phyloP scores from a whole-genome alignment of 1,140 invertebrate species.

The Sycophila sp. region DNA sequence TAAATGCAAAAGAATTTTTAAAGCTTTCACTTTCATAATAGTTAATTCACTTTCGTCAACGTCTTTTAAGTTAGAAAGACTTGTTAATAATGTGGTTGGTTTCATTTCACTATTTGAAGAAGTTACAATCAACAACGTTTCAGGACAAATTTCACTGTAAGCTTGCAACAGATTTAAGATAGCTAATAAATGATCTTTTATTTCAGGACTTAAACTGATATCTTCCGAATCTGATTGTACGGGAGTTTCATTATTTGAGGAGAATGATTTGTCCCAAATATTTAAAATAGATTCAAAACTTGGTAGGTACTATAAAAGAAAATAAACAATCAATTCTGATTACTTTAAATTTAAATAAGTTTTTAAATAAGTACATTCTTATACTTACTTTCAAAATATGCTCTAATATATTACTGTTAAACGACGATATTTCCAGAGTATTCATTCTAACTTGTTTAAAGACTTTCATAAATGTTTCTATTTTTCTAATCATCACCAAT shows the following conservation, averaged over 20 bases:
- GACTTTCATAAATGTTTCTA: constrained; percentile 41
- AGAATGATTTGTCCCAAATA: constrained; percentile 63
- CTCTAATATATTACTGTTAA: constrained; percentile 45
- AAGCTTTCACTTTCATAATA: constrained; percentile 72
- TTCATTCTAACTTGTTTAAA: constrained; percentile 37
- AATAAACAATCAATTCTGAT: constrained; percentile 7
- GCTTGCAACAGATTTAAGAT: constrained; percentile 69
- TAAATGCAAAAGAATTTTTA: constrained; percentile 71
- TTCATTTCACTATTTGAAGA: constrained; percentile 51
- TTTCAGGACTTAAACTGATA: constrained; percentile 41
- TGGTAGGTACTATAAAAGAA: constrained; percentile 67
- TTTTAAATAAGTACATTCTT: background rate
- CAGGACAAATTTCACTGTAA: constrained; percentile 68
- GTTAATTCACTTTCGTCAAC: constrained; percentile 53
- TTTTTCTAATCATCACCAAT: constrained; percentile 50
- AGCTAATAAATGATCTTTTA: constrained; percentile 60
- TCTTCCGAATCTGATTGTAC: constrained; percentile 45
- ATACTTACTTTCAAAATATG: constrained; percentile 48
- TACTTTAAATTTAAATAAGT: constrained; percentile 9
- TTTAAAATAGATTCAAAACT: constrained; percentile 63
- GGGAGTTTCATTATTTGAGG: constrained; percentile 33
- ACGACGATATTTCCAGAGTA: constrained; percentile 34
- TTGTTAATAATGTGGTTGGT: constrained; percentile 50
- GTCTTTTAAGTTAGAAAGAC: constrained; percentile 43
- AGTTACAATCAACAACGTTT: constrained; percentile 62